Percentiles rank a stretch among this genome's conserved stretches.
Evolutionary conservation across 2,113 vertebrate genomes (phyloP).

Genomic region (Charadrius vociferus): DNA sequence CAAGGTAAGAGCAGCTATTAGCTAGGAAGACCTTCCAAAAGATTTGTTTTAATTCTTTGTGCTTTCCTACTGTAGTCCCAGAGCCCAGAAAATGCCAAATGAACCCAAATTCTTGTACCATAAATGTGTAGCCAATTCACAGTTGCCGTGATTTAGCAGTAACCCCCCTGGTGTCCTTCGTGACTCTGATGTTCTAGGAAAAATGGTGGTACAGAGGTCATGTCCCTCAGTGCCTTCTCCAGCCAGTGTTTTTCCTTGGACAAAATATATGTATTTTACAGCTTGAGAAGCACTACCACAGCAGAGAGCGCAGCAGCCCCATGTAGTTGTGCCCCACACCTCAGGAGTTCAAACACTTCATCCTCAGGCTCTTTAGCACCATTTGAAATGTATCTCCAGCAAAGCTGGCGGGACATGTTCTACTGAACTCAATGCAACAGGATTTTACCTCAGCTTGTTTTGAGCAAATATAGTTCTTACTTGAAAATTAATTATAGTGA

Average conservation of each 20-base stretch:
- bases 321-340: fast-evolving
- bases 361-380: neutral
- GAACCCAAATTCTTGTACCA: neutral
- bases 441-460: neutral
- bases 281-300: neutral
- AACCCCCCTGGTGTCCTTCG: neutral
- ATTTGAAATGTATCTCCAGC: neutral
- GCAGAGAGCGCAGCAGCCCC: neutral
- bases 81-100: neutral
- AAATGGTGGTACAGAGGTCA: neutral
- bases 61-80: neutral
- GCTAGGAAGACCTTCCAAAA: constrained; percentile 42
- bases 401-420: neutral
- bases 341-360: neutral
- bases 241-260: neutral
- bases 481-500: constrained; percentile 40
- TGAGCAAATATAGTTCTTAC: constrained; percentile 25
- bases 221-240: neutral
- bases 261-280: neutral
- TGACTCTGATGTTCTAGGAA: neutral
- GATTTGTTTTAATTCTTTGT: constrained; percentile 12
- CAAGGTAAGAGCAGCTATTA: constrained; percentile 22
- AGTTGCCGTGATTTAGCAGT: neutral
- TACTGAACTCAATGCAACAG: neutral
- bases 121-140: neutral